Percentiles rank a stretch among this genome's conserved stretches.
These are phyloP conservation scores for Encarsia formosa DNA, from an alignment of 2,888 invertebrate species.

Conservation along the genomic window DNA sequence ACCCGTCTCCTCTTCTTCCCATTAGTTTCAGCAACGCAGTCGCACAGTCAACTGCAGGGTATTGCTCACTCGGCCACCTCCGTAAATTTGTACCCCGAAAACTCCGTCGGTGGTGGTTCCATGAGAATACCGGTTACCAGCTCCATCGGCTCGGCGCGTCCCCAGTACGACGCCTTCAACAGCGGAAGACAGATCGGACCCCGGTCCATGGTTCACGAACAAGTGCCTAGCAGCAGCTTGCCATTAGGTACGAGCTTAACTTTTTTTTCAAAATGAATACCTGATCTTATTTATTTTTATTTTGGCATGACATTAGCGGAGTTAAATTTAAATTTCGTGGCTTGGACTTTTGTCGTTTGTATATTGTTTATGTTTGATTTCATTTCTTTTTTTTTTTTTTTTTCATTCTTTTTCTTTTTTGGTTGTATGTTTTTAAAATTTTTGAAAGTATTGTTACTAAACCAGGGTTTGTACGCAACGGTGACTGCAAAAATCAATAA, in stretches of 20 bases:
- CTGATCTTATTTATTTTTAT: not conserved
- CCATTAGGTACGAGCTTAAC: slow-evolving; percentile 14
- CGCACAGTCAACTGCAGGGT: slow-evolving; percentile 22
- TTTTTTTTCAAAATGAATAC: not conserved
- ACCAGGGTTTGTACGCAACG: no score
- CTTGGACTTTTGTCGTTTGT: no score
- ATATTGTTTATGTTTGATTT: no score
- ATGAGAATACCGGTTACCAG: slow-evolving; percentile 27
- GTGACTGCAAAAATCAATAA: no score
- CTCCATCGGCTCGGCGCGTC: slow-evolving; percentile 23
- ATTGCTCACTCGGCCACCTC: slow-evolving; percentile 24
- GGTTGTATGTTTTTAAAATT: no score
- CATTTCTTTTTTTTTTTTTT: no score
- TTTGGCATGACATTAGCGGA: no score
- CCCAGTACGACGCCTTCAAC: slow-evolving; percentile 20
- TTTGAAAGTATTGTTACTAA: no score
- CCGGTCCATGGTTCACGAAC: slow-evolving; percentile 22
- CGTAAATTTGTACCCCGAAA: slow-evolving; percentile 22
- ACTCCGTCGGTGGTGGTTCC: slow-evolving; percentile 14
- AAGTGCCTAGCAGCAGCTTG: slow-evolving; percentile 21
- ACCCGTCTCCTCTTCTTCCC: no score
- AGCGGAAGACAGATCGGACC: slow-evolving; percentile 18
- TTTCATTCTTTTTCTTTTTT: no score
- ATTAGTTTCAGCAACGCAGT: slow-evolving; percentile 24
- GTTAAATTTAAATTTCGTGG: no score